Base-by-base conservation (phyloP, 2,113 vertebrate species). In the Aldabrachelys gigantea region DNA sequence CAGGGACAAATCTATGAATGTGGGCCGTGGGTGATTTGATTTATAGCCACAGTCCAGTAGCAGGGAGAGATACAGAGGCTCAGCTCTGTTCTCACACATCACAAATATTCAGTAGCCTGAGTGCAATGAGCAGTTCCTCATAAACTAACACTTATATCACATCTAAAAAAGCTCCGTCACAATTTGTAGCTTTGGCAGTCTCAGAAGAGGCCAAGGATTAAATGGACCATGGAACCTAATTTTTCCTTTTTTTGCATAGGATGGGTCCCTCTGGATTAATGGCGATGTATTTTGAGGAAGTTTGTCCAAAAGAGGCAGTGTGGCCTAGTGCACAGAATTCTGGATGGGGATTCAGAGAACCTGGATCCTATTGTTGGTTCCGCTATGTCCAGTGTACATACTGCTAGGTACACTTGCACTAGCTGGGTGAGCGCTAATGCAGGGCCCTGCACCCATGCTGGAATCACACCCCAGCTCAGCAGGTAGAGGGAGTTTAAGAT, bases 181-280 rank as follows among this genome's bases (percentile, higher is more conserved):
- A 24, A 54, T 38, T 13, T 38, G 80, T 12, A 81, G 50, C 80
- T 54, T n/a, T 21, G 13, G 35, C 52, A 14, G 50, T n/a, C 80
- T 25, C 52, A 11, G 50, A 54, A 81, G 35, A 38, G 6, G 21
- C 50, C 79, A 52, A 49, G 27, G 49, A 35, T 31, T 35, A 38
- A n/a, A 52, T 53, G 50, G 35, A 53, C 17, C 50, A 24, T 2
- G 6, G 79, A 53, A 53, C 35, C 79, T 29, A n/a, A 53, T 24
- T 19, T 52, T 21, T 53, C 47, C 50, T 44, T 49, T 25, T 5
- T 6, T 8, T 72, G 44, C 0, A 0, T 17, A 57, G 2, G 17
- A 16, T 6, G 0, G 41, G 17, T 4, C 54, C 56, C 44, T 17
- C 62, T 17, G 62, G 81, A 52, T 5, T 1, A 0, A 2, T 11